A percentile compares a stretch with the other conserved stretches of the same genome.
phyloP scores from a whole-genome alignment of 2,797 vertebrate genomes.

The Silurus lanzhouensis region DNA sequence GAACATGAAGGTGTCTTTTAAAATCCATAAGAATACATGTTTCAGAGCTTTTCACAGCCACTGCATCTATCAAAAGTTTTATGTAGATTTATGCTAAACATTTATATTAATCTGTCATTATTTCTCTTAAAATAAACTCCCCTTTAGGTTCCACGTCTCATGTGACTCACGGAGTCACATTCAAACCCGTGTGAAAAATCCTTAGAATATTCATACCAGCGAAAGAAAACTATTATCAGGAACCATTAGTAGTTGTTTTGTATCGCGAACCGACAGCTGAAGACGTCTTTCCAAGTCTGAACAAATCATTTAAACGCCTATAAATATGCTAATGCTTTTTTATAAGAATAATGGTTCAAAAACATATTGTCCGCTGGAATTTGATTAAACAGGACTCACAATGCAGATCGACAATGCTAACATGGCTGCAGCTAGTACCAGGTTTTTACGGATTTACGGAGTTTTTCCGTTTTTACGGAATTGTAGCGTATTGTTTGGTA shows the following conservation, averaged over 20 bases:
- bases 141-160: not conserved
- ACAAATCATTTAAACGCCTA: not conserved
- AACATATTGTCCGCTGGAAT: not conserved
- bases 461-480: too few species aligned
- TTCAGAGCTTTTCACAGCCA: too few species aligned
- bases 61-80: not conserved
- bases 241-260: not conserved
- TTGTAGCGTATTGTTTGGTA: too few species aligned
- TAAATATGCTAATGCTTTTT: not conserved
- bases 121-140: not conserved
- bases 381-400: not conserved
- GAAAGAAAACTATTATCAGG: not conserved
- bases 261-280: too few species aligned
- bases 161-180: not conserved
- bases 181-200: not conserved
- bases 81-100: not conserved
- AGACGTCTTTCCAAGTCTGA: not conserved
- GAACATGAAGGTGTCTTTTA: too few species aligned
- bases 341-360: not conserved
- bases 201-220: not conserved
- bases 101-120: not conserved
- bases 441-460: too few species aligned
- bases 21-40: too few species aligned
- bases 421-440: not conserved
- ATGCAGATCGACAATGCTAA: not conserved